phyloP scores from a whole-genome alignment of 2,888 invertebrate genomes.

The Acrobasis suavella region DNA sequence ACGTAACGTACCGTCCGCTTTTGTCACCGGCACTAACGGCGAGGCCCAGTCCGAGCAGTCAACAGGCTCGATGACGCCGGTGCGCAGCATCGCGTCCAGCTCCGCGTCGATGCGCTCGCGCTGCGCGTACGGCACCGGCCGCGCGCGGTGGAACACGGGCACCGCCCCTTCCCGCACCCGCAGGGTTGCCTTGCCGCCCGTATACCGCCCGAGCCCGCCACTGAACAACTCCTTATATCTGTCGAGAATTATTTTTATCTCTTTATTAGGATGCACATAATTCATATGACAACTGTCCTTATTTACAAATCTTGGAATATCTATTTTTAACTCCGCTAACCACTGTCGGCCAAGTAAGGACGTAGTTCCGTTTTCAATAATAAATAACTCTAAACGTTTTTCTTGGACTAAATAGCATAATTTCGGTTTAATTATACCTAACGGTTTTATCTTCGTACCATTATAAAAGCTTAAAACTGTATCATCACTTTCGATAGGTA shows the following conservation, averaged over 20 bases:
- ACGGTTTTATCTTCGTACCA: conserved; percentile 27
- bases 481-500: conserved; percentile 25
- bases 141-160: conserved; percentile 35
- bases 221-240: conserved; percentile 29
- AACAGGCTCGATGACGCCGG: not conserved
- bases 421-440: conserved; percentile 28
- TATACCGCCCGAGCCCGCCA: conserved; percentile 30
- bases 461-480: conserved; percentile 30
- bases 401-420: conserved; percentile 24
- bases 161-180: conserved; percentile 32
- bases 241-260: conserved; percentile 2
- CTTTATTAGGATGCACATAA: not conserved
- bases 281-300: conserved; percentile 1
- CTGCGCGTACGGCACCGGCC: conserved; percentile 29
- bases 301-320: conserved; percentile 9
- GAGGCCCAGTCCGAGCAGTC: conserved; percentile 34
- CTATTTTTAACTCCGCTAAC: conserved; percentile 28
- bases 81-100: not conserved
- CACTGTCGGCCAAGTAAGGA: conserved; percentile 33
- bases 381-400: conserved; percentile 19
- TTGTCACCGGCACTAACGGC: conserved; percentile 33
- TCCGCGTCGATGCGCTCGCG: not conserved
- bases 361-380: conserved; percentile 30
- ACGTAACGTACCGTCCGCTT: conserved; percentile 34
- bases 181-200: conserved; percentile 31